A percentile compares a stretch with the other conserved stretches of the same genome.
phyloP scores from a whole-genome alignment of 2,888 invertebrate genomes.

The Melanargia galathea region DNA sequence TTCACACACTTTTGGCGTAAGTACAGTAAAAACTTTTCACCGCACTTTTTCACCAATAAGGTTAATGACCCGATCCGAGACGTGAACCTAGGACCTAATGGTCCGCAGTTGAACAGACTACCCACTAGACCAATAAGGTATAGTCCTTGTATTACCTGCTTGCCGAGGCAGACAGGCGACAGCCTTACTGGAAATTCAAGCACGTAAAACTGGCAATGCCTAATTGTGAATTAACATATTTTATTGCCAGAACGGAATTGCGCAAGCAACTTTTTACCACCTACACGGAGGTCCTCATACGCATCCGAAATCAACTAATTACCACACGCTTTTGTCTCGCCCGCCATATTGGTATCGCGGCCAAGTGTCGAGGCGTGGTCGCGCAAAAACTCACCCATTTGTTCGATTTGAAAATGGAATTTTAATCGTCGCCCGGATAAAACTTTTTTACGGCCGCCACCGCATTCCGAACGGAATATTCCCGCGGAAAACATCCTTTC shows the following conservation, averaged over 20 bases:
- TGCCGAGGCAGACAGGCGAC: neutral
- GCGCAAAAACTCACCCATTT: slow-evolving; percentile 65
- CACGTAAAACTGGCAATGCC: slow-evolving; percentile 14
- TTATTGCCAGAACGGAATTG: slow-evolving; percentile 18
- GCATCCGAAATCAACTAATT: slow-evolving; percentile 25
- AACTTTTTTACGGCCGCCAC: slow-evolving; percentile 54
- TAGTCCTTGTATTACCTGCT: neutral
- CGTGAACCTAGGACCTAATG: too few species aligned
- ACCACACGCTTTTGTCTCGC: slow-evolving; percentile 29
- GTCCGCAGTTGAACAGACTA: too few species aligned
- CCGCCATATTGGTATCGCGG: slow-evolving; percentile 53
- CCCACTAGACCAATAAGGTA: too few species aligned
- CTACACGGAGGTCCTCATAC: slow-evolving; percentile 14
- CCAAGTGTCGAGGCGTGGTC: slow-evolving; percentile 64
- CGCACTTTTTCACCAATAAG: too few species aligned
- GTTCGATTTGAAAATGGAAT: slow-evolving; percentile 66
- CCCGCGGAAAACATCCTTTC: slow-evolving; percentile 63
- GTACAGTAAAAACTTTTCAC: too few species aligned
- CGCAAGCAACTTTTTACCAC: slow-evolving; percentile 8
- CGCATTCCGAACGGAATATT: slow-evolving; percentile 55
- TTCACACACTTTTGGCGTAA: too few species aligned
- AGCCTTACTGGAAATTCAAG: neutral
- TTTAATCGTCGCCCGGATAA: slow-evolving; percentile 61
- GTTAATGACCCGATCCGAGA: too few species aligned
- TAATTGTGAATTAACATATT: slow-evolving; percentile 24